phyloP scores from a whole-genome alignment of 2,797 vertebrate species.

The Tokudaia tokunoshimensis region DNA sequence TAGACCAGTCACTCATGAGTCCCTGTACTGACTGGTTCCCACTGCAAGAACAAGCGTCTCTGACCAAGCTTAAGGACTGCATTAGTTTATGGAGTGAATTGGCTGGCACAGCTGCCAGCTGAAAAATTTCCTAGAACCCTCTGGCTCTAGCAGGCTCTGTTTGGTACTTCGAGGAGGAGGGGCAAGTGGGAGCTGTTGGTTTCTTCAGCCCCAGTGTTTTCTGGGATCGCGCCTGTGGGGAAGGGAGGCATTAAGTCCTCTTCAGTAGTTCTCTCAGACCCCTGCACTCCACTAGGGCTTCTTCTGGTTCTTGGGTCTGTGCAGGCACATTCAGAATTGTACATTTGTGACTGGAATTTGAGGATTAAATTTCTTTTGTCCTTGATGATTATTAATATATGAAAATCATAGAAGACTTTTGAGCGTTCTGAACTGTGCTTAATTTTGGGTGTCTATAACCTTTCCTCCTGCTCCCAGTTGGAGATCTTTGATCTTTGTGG shows the following conservation, averaged over 20 bases:
- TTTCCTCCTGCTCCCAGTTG: conserved; percentile 30
- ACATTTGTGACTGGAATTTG: not conserved
- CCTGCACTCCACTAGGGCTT: not conserved
- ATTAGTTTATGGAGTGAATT: not conserved
- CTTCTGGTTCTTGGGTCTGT: too few relatives aligned
- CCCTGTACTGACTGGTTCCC: not conserved
- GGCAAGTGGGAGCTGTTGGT: not conserved
- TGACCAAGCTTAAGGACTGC: not conserved
- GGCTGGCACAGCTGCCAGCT: not conserved
- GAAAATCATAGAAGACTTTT: not conserved
- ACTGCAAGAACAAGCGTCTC: not conserved
- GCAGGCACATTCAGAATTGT: not conserved
- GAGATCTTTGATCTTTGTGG: conserved; percentile 52
- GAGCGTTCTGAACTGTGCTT: not conserved
- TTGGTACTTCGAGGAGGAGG: not conserved
- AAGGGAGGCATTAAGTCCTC: not conserved
- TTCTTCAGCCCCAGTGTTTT: not conserved
- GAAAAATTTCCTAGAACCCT: not conserved
- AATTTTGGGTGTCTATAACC: conserved; percentile 31
- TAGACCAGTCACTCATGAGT: not conserved
- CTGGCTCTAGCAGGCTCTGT: not conserved
- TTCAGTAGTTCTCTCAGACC: not conserved
- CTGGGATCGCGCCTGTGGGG: too few relatives aligned
- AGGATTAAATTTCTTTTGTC: not conserved
- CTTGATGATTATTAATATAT: not conserved